Base-by-base conservation (phyloP, 2,888 invertebrate genomes). In the Lochmaea capreae region DNA sequence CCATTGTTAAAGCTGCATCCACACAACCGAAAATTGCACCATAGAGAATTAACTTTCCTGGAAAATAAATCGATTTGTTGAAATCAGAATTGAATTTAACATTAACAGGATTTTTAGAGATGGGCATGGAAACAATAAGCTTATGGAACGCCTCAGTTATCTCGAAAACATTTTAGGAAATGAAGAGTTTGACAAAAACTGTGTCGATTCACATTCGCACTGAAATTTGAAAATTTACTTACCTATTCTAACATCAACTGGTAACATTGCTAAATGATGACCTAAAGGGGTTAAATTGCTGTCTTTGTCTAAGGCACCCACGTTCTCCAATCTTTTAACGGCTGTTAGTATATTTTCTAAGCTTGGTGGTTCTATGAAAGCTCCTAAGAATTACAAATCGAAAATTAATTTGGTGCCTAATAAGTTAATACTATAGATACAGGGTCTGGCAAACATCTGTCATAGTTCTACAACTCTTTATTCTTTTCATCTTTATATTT, bases 11-110 rank as follows among this genome's bases (percentile, higher is more conserved):
- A 0, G 97, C 94, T 0, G 97, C 96, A 87, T 97, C 96, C 46
- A 98, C 90, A 85, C 98, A 98, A 79, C 94, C 94, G 85, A 98
- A 95, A 76, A 98, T 95, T 12, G 97, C 94, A 0, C 97, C 96
- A 82, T 95, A 95, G 9, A 98, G 86, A 89, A 98, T 94, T 78
- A 98, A 90, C 84, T 98, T 97, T 22, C 78, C 78, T 78, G 52
- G 14, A 75, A 75, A 71, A 65, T 18, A 67, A 2, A 39, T 39
- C 16, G 18, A 12, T 6, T 16, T 33, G 18, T 67, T 33, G 33
- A 18, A n/a, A 11, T 8, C 16, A 33, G 39, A 43, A 66, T 16
- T 26, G 1, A 16, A 66, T 58, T 42, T 10, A 22, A 22, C 22
- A 22, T 22, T 22, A 22, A 22, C 22, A 22, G 1, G 22, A 22